Base-by-base conservation (phyloP, 2,888 invertebrate species). In the Monochamus alternatus region DNA sequence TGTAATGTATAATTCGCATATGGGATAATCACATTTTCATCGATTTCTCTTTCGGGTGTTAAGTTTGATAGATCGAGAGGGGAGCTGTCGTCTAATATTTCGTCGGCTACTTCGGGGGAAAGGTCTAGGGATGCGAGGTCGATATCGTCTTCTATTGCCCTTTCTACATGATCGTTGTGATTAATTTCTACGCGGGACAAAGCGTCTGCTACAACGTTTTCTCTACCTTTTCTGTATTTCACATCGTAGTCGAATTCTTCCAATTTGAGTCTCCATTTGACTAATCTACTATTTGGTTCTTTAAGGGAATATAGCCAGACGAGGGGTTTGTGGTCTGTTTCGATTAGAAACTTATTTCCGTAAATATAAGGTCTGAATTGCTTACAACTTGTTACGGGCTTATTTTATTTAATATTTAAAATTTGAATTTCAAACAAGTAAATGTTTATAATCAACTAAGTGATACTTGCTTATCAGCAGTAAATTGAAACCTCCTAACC, bases 191-290 rank as follows among this genome's bases (percentile, higher is more conserved):
- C 22, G 9, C 59, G n/a, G 22, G 30, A 30, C 30, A 59, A 30
- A 5, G 59, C 59, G 59, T 59, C 59, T 3, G 59, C 59, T 59
- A 30, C 59, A 3, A 59, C 8, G 30, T 59, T 59, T 59, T 59
- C 59, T 9, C 30, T 59, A 30, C 59, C 59, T 59, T 30, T 59
- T 59, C 30, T 59, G 7, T 59, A 14, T 59, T 59, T 10, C 5
- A 59, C 31, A 3, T 59, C 30, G 8, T 59, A 14, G 7, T 59
- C 59, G 59, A 30, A 59, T 59, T 59, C 30, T 59, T 59, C 31
- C 5, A 30, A 22, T 9, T 30, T 14, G 5, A 59, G 10, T 30
- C 59, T 22, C 59, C 59, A 59, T 59, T 59, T 59, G 30, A 30
- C 30, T 7, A 59, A 8, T 30, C 59, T 14, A 5, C 22, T 22